phyloP scores from a whole-genome alignment of 2,113 vertebrate species.

The Ginglymostoma cirratum region DNA sequence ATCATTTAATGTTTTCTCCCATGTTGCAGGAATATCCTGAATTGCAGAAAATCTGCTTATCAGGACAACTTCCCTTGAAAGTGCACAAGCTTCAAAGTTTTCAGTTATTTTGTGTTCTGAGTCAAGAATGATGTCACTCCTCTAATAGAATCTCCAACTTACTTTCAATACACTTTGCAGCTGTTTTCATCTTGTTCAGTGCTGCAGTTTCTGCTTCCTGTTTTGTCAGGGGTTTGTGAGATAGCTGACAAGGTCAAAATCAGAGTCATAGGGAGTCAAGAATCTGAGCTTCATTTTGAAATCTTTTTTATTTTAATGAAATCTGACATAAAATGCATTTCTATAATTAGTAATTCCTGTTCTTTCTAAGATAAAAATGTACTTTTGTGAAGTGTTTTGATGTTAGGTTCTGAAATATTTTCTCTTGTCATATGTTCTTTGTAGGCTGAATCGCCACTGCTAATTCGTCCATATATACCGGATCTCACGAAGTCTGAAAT shows the following conservation, averaged over 20 bases:
- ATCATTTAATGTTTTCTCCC: not conserved
- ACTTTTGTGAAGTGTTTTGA: not conserved
- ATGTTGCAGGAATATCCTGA: not conserved
- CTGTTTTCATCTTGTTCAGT: not conserved
- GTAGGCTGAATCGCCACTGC: conserved; percentile 68
- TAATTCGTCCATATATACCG: conserved; percentile 67
- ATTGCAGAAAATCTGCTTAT: not conserved
- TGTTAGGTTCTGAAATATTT: not conserved
- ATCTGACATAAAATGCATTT: not conserved
- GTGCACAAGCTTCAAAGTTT: not conserved
- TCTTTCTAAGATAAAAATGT: not conserved
- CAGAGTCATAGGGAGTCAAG: not conserved
- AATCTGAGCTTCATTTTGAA: not conserved
- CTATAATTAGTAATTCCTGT: not conserved
- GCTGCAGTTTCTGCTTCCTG: not conserved
- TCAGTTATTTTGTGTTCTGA: not conserved
- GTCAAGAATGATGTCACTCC: not conserved
- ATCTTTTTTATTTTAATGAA: no score
- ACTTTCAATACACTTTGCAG: not conserved
- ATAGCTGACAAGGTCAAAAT: not conserved
- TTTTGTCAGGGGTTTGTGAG: not conserved
- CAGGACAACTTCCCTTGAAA: not conserved
- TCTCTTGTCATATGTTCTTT: not conserved
- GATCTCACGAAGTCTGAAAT: conserved; percentile 70
- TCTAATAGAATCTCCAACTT: not conserved